Evolutionary conservation across 2,113 vertebrate species (phyloP).

Genomic region (Laticauda laticaudata): DNA sequence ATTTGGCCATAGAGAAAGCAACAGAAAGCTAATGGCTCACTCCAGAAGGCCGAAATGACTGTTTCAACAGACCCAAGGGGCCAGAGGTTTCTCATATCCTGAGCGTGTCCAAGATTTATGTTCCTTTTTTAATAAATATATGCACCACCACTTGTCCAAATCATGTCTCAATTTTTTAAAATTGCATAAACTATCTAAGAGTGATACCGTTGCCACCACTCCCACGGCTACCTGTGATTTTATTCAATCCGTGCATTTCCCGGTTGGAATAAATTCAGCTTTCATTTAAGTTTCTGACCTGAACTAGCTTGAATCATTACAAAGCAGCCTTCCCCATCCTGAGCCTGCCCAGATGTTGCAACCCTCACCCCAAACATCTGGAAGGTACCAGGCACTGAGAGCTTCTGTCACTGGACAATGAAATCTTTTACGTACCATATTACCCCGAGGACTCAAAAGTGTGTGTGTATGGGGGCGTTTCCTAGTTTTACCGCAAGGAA

Average conservation of each 20-base stretch:
- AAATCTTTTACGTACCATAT: background rate
- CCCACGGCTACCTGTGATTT: background rate
- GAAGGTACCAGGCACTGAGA: background rate
- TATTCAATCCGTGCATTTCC: background rate
- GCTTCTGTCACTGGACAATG: background rate
- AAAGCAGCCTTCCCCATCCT: background rate
- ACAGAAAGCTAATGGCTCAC: background rate
- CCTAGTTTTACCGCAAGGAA: background rate
- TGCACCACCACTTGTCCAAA: background rate
- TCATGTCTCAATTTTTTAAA: background rate
- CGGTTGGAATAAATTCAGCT: background rate
- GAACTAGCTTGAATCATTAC: background rate
- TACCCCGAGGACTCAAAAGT: background rate
- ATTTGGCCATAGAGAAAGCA: background rate
- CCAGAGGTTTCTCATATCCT: background rate
- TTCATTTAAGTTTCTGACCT: background rate
- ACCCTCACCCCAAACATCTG: background rate
- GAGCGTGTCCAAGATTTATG: background rate
- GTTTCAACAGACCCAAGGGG: background rate
- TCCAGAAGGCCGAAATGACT: background rate
- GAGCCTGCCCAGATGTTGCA: background rate
- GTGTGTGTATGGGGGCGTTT: background rate
- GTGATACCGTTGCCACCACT: background rate
- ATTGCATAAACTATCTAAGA: background rate
- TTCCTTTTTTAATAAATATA: background rate